Conservation (phyloP, 1,140 invertebrate genomes). For the Drosophila baimaii region DNA sequence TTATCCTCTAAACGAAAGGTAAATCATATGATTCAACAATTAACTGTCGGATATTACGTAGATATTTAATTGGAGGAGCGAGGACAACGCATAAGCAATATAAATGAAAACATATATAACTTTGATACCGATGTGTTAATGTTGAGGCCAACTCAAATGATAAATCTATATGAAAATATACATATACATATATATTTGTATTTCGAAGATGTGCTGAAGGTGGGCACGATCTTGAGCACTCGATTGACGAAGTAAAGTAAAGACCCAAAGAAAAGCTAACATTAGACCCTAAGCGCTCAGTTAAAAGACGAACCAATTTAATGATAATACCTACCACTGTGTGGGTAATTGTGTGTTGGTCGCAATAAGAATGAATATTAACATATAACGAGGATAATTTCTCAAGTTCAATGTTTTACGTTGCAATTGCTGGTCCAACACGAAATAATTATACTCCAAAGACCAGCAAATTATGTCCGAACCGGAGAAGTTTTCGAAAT, state of each 20-base stretch:
- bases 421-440: slow-evolving; percentile 36
- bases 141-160: slow-evolving; percentile 41
- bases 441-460: slow-evolving; percentile 19
- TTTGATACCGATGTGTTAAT: slow-evolving; percentile 51
- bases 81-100: slow-evolving; percentile 50
- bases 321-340: slow-evolving; percentile 15
- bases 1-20: slow-evolving; percentile 28
- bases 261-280: slow-evolving; percentile 43
- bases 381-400: slow-evolving; percentile 12
- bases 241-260: slow-evolving; percentile 1
- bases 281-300: slow-evolving; percentile 57
- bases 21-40: slow-evolving; percentile 41
- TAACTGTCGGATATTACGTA: slow-evolving; percentile 32
- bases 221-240: slow-evolving; percentile 24
- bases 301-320: slow-evolving; percentile 66
- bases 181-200: slow-evolving; percentile 42
- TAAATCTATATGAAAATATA: slow-evolving; percentile 29
- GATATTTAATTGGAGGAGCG: slow-evolving; percentile 12
- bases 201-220: slow-evolving; percentile 14
- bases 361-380: slow-evolving; percentile 18
- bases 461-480: slow-evolving; percentile 10
- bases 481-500: slow-evolving; percentile 32
- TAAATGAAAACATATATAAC: slow-evolving; percentile 47
- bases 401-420: slow-evolving; percentile 45
- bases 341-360: slow-evolving; percentile 28